Percentiles rank a stretch among this genome's conserved stretches.
Evolutionary conservation across 2,113 vertebrate species (phyloP).

Genomic region (Pyrgilauda ruficollis): DNA sequence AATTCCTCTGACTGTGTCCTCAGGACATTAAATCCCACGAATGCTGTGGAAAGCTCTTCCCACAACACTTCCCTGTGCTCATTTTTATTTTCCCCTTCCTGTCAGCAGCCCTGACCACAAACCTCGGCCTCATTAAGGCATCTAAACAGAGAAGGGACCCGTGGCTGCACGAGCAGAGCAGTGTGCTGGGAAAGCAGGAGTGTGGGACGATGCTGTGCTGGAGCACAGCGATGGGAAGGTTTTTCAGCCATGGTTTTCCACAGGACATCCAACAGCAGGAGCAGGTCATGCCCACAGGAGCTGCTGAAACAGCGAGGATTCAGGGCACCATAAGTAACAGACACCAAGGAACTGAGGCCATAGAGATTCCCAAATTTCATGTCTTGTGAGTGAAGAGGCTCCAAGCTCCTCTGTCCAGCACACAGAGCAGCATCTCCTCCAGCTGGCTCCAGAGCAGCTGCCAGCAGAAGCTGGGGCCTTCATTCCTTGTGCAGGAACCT

Average conservation of each 20-base stretch:
- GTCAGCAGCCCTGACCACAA: conserved; percentile 38
- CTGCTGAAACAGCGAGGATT: not conserved
- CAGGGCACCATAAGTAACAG: not conserved
- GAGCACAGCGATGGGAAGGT: not conserved
- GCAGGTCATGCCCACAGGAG: not conserved
- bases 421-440: not conserved
- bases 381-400: not conserved
- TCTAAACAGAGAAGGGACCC: not conserved
- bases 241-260: not conserved
- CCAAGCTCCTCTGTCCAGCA: not conserved
- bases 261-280: not conserved
- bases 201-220: not conserved
- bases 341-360: not conserved
- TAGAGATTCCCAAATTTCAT: accelerated
- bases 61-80: not conserved
- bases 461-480: accelerated
- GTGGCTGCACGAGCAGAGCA: not conserved
- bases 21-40: not conserved
- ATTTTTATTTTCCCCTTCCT: not conserved
- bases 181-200: not conserved
- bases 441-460: not conserved
- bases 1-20: conserved; percentile 7
- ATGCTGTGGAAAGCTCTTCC: not conserved
- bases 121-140: not conserved
- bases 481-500: not conserved